Evolutionary conservation across 2,888 invertebrate species (phyloP).

Genomic region (Chrysolina oricalcia): DNA sequence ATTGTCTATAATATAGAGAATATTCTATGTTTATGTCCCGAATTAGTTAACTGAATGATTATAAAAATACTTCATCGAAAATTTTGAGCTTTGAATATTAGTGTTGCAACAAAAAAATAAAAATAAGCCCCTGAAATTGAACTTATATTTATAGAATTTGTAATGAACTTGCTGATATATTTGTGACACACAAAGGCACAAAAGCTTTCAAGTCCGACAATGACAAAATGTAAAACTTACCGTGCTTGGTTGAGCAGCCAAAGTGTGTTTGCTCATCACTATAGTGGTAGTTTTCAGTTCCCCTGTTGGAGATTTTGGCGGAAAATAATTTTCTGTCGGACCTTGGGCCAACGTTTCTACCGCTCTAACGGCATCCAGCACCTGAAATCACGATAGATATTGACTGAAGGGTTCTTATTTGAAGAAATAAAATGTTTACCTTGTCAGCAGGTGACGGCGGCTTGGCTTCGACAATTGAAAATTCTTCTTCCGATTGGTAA

Average conservation of each 20-base stretch:
- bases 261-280: conserved; percentile 94
- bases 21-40: background rate
- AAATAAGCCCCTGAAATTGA: background rate
- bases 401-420: background rate
- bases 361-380: conserved; percentile 87
- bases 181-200: conserved; percentile 51
- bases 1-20: background rate
- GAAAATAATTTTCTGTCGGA: conserved; percentile 73
- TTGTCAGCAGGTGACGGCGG: conserved; percentile 88
- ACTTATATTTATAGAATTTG: background rate
- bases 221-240: conserved; percentile 70
- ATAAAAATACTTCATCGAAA: background rate
- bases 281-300: conserved; percentile 89
- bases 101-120: background rate
- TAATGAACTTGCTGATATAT: conserved; percentile 17
- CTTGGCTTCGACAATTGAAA: conserved; percentile 75
- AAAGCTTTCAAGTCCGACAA: conserved; percentile 37
- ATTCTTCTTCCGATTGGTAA: conserved; percentile 67
- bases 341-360: conserved; percentile 84
- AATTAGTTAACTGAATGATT: background rate
- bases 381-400: conserved; percentile 24
- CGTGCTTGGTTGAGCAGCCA: conserved; percentile 81
- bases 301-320: conserved; percentile 83
- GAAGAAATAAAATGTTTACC: conserved; percentile 68
- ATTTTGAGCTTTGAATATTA: background rate